Percentiles rank a stretch among this genome's conserved stretches.
These are phyloP conservation scores for Cyclophora albipunctata DNA, from an alignment of 2,888 invertebrate species.

Conservation along the genomic window DNA sequence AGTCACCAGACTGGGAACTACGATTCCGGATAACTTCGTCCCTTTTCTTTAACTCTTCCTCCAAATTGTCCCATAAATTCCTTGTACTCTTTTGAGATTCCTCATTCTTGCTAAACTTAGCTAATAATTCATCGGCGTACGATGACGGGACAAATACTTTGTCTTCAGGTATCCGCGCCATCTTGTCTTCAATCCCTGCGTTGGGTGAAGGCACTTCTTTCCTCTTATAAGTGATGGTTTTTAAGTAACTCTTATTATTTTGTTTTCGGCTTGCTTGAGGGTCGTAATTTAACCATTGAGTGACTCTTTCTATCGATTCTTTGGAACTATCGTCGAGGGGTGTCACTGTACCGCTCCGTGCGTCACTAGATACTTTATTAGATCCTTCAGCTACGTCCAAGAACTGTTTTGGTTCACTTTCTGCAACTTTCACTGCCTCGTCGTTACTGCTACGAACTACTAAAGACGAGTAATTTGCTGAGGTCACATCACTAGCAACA, in stretches of 20 bases:
- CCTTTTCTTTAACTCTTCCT: conserved; percentile 23
- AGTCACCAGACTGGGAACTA: no score
- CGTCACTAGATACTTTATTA: no score
- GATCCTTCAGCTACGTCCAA: conserved; percentile 4
- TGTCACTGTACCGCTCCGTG: no score
- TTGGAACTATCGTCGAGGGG: no score
- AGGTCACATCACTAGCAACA: no score
- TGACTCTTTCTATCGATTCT: conserved; percentile 16
- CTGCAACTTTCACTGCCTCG: no score
- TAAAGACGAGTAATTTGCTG: no score
- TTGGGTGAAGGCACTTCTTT: conserved; percentile 21
- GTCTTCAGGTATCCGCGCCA: no score
- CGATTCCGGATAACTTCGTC: conserved; percentile 15
- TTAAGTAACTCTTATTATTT: conserved; percentile 14
- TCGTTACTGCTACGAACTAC: no score
- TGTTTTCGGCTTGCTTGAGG: conserved; percentile 13
- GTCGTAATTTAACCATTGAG: conserved; percentile 28
- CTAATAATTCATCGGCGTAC: conserved; percentile 29
- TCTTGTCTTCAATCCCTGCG: conserved; percentile 2
- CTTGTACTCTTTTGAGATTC: neutral
- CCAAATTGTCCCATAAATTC: conserved; percentile 24
- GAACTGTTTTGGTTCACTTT: neutral
- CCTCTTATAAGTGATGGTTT: conserved; percentile 29
- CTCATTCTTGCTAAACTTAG: conserved; percentile 21
- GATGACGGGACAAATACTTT: conserved; percentile 22